Percentiles rank a stretch among this genome's conserved stretches.
Conservation (phyloP, 2,113 vertebrate species). For the Gallinago jamesoni region DNA sequence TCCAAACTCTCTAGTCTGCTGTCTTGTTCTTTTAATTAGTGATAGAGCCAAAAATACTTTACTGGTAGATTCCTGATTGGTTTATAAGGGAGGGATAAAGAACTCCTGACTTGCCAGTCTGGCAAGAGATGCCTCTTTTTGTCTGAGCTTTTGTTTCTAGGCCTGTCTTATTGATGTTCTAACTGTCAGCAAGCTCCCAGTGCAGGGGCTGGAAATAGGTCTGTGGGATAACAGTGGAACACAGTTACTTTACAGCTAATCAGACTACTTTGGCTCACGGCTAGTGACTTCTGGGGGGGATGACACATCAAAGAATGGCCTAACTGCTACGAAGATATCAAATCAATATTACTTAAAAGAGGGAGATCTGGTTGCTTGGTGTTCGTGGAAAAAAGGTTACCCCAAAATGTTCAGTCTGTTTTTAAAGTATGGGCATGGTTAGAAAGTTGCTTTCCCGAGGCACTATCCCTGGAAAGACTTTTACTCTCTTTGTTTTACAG, state of each 20-base stretch:
- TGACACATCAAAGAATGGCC: not conserved
- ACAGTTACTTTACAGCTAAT: not conserved
- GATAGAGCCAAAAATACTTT: not conserved
- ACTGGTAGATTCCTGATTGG: not conserved
- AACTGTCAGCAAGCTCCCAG: not conserved
- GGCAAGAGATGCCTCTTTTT: not conserved
- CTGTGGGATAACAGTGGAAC: not conserved
- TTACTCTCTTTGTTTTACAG: constrained; percentile 47
- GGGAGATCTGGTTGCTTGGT: not conserved
- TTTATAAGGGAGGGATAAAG: not conserved
- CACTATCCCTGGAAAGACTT: not conserved
- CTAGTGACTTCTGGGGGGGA: not conserved
- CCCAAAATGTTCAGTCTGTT: not conserved
- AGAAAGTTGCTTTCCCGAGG: not conserved
- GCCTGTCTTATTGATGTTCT: not conserved
- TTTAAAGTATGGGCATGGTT: not conserved
- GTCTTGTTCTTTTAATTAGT: constrained; percentile 5
- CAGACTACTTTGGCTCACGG: not conserved
- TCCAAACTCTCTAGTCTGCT: not conserved
- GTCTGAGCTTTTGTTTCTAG: constrained; percentile 11
- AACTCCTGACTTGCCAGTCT: not conserved
- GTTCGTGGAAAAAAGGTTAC: not conserved
- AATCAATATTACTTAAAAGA: not conserved
- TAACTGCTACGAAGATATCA: not conserved
- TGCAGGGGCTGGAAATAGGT: not conserved